Evolutionary conservation across 2,888 invertebrate genomes (phyloP), one percentile per base, ranked within the genome.

Genomic region (Epirrita christyi): DNA sequence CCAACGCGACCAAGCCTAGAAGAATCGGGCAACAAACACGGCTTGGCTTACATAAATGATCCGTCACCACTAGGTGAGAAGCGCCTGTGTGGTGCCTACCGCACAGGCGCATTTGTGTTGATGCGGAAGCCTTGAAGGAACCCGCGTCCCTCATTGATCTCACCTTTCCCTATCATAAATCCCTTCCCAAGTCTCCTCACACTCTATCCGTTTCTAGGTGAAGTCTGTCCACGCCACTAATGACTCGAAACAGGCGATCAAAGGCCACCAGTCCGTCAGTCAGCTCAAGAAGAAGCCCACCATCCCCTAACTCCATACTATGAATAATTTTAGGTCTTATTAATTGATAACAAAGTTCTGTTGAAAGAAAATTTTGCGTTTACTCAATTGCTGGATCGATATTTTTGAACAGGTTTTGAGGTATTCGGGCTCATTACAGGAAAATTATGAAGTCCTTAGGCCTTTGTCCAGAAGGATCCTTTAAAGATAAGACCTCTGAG

Each of bases 171-270:
- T 3, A 21, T 21, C 21, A 2, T 21, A 21, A 21, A 3, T 52
- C 37, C 49, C 6, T 27, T 43, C 48, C 27, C 10, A 11, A 37
- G 28, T 32, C 10, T 13, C 27, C 10, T 13, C 27, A 49, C 46
- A 34, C 4, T 57, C 29, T 63, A 64, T 63, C 63, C 72, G 37
- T 65, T 66, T 67, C n/a, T 73, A 86, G 87, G 86, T 85, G 66
- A 88, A 86, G 68, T 82, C 85, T 2, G 73, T 78, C 61, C 70
- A 95, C 52, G 95, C 95, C 15, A 92, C 92, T 44, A 88, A 93
- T 79, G 86, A 73, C 40, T 73, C 77, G 45, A 91, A 83, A 74
- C 86, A 81, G 58, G 70, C 79, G 5, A 76, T 85, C 55, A 87
- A 85, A 68, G 80, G 76, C 4, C 85, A 83, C 68, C 83, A 83